Base-by-base conservation (phyloP, 2,888 invertebrate species). In the Drosophila sordidula region DNA sequence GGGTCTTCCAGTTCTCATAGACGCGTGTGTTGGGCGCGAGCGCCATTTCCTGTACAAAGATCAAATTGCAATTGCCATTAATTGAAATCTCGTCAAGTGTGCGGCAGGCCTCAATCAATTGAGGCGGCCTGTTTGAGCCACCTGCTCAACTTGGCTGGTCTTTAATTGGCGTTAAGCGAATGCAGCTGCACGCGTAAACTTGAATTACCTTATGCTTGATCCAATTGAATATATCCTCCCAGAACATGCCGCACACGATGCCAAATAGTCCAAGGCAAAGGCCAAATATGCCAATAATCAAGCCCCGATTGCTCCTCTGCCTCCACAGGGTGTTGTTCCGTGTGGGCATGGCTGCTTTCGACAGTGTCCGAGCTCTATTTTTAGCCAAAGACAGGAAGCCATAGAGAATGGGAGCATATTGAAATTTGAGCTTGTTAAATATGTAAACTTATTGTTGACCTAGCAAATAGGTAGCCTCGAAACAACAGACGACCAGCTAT, bases 1-100 rank as follows among this genome's bases (percentile, higher is more conserved):
- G 95, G 44, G 93, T 94, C 84, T 94, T 93, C 97, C 97, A 98
- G 49, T 95, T 91, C 2, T 94, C 93, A 91, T 93, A 97, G 18
- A 94, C 93, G 11, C 93, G 92, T 1, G 95, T 94, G 12, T 92
- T 91, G 0, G 95, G 95, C 0, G 93, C 92, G 52, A 97, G 88
- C 0, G 93, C 93, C 76, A 96, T 91, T 93, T 95, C 94, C 96
- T 95, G 91, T 0, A 5, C 65, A 65, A 70, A 75, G 68, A 74
- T 66, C 61, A 52, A 68, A 59, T 49, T 41, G 22, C 73, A 87
- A 85, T 82, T 84, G 66, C 22, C 41, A 84, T 84, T 84, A 76
- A 89, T 87, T 84, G 25, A 54, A 83, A 78, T 79, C 88, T 71
- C 51, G 50, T 57, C 66, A 55, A 79, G 70, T 70, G 62, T 64